Conservation (phyloP, 2,113 vertebrate species). For the Callaeas wilsoni region DNA sequence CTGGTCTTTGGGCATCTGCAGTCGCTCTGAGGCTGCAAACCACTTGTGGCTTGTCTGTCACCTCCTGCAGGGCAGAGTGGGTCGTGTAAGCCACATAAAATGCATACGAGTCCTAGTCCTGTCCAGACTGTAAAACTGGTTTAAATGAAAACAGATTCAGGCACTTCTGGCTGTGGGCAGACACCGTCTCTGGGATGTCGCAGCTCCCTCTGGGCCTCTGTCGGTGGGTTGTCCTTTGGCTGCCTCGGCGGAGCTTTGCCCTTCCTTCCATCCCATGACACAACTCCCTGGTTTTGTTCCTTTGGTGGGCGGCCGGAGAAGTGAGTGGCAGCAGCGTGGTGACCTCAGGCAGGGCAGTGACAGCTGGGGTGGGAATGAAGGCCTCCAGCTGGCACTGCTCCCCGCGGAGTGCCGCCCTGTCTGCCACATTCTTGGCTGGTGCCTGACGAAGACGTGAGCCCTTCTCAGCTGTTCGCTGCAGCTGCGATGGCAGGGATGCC, state of each 20-base stretch:
- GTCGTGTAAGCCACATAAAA: not conserved
- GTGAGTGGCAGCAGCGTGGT: fast-evolving
- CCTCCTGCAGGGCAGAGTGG: not conserved
- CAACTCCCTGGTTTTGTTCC: not conserved
- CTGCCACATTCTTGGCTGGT: fast-evolving
- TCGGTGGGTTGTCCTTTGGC: not conserved
- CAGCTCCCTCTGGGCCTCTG: not conserved
- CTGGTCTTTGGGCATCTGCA: not conserved
- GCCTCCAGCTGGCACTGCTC: not conserved
- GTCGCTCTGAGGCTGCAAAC: not conserved
- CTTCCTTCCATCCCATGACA: not conserved
- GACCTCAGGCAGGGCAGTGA: not conserved
- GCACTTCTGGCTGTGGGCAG: not conserved
- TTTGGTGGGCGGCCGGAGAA: fast-evolving
- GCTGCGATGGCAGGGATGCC: not conserved
- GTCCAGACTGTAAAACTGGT: not conserved
- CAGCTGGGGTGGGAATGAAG: not conserved
- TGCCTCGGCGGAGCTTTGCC: fast-evolving
- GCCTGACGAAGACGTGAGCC: not conserved
- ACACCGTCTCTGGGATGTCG: fast-evolving
- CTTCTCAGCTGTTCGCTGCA: not conserved
- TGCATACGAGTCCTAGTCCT: not conserved
- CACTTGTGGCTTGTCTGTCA: not conserved
- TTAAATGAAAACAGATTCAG: not conserved
- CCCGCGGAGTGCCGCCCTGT: fast-evolving